Base-by-base conservation (phyloP, 2,888 invertebrate genomes). In the Agrotis puta region DNA sequence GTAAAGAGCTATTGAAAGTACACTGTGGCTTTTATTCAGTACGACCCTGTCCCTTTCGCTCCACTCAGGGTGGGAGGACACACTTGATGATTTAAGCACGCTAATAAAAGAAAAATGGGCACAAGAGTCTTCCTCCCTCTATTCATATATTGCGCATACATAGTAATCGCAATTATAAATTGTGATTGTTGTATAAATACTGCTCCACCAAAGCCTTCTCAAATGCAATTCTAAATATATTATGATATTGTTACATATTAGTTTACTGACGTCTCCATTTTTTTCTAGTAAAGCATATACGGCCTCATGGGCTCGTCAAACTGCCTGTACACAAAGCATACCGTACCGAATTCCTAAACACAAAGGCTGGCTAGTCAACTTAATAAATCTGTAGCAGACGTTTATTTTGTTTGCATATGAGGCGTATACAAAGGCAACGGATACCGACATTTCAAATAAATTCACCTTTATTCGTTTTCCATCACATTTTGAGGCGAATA, bases 311-410 rank as follows among this genome's bases (percentile, higher is more conserved):
- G 6, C 20, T 48, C 47, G 16, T 54, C 48, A 18, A 54, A 59
- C 59, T 14, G 14, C 67, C n/a, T 16, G 18, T 45, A 18, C 24
- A 58, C 69, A 82, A 82, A 82, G 79, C 74, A 77, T 82, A 70
- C 80, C 71, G 22, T 50, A 45, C 61, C n/a, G 16, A 68, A 82
- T 82, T 70, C 71, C 74, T 43, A 61, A 66, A 63, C 69, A 72
- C 74, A 82, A 82, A 82, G 70, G 57, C 51, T 54, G 9, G 39
- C 59, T 39, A 71, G 57, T 59, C 61, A 63, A 67, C 56, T 67
- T 69, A 65, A 79, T 79, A 75, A 70, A 78, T 70, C 70, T 47
- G 58, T 45, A 57, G 20, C 58, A 64, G 54, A 54, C 51, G 64
- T 74, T 74, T 63, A 70, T 79, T 79, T 71, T 59, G 59, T 61